These are phyloP conservation scores for Eulemur macaco DNA, from an alignment of 2,113 vertebrate genomes.

Conservation along the genomic window DNA sequence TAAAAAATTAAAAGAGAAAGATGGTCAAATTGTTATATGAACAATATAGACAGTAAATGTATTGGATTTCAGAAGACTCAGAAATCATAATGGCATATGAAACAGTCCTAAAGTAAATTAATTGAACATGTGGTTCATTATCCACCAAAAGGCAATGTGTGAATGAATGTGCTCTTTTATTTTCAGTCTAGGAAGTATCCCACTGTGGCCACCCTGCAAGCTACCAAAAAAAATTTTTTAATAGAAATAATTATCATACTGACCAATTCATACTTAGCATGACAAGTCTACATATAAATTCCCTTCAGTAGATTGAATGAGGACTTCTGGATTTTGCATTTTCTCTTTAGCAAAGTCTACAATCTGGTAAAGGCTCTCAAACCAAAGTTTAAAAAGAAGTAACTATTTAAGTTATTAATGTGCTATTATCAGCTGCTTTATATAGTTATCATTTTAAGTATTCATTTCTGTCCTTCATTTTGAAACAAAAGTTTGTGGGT, in stretches of 20 bases:
- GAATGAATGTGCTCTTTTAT: conserved; percentile 49
- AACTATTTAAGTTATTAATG: not conserved
- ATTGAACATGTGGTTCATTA: conserved; percentile 63
- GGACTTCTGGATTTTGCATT: conserved; percentile 10
- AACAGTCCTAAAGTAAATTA: conserved; percentile 50
- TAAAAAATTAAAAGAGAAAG: not conserved
- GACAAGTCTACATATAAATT: conserved; percentile 49
- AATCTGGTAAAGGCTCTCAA: conserved; percentile 33
- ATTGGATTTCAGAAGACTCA: conserved; percentile 38
- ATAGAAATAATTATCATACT: conserved; percentile 52
- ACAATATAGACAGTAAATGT: not conserved
- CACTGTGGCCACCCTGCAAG: conserved; percentile 56
- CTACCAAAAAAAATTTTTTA: conserved; percentile 3
- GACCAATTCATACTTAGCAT: conserved; percentile 34
- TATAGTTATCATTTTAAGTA: not conserved
- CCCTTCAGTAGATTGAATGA: conserved; percentile 40
- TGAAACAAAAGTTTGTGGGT: not conserved
- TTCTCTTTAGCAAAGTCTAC: conserved; percentile 38
- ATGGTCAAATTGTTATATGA: not conserved
- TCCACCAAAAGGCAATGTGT: conserved; percentile 49
- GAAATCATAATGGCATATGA: conserved; percentile 39
- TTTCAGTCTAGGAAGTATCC: conserved; percentile 51
- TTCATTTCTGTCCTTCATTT: conserved; percentile 2
- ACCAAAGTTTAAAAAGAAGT: conserved; percentile 40
- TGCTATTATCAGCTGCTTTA: not conserved